Conservation (phyloP, 1,140 invertebrate species). For the Leguminivora glycinivorella region DNA sequence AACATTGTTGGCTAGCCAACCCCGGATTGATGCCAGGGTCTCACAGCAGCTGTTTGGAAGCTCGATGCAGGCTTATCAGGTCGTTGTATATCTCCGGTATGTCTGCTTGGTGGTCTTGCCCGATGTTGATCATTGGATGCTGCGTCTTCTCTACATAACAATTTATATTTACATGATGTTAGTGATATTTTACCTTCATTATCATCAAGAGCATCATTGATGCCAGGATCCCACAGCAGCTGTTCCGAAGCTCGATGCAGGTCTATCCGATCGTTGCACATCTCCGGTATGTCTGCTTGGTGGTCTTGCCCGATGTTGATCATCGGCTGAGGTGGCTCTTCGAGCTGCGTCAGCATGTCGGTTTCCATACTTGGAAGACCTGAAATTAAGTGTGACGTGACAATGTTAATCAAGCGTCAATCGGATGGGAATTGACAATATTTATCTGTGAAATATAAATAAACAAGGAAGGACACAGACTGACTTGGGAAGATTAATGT, state of each 20-base stretch:
- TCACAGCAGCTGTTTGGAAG: slow-evolving; percentile 89
- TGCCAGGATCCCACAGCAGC: slow-evolving; percentile 92
- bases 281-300: slow-evolving; percentile 90
- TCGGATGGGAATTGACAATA: too few relatives aligned
- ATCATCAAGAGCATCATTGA: slow-evolving; percentile 84
- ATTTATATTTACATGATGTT: too few relatives aligned
- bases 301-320: slow-evolving; percentile 95
- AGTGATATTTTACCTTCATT: slow-evolving; percentile 84
- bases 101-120: slow-evolving; percentile 91
- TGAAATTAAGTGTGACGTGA: slow-evolving; percentile 37
- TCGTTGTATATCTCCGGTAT: slow-evolving; percentile 83
- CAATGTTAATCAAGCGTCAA: neutral
- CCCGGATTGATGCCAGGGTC: slow-evolving; percentile 89
- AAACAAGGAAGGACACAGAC: too few relatives aligned
- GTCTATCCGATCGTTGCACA: slow-evolving; percentile 76
- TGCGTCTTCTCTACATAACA: slow-evolving; percentile 61
- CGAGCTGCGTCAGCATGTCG: slow-evolving; percentile 52
- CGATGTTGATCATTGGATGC: slow-evolving; percentile 89
- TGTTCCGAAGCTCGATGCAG: slow-evolving; percentile 82
- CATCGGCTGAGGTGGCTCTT: slow-evolving; percentile 62
- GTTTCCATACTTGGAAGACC: slow-evolving; percentile 47
- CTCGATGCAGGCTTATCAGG: slow-evolving; percentile 72
- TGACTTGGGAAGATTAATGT: too few relatives aligned
- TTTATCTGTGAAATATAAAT: too few relatives aligned
- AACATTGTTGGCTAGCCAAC: too few relatives aligned